Evolutionary conservation across 1,140 invertebrate genomes (phyloP), one percentile per base, ranked within the genome.

Genomic region (Trissolcus basalis): DNA sequence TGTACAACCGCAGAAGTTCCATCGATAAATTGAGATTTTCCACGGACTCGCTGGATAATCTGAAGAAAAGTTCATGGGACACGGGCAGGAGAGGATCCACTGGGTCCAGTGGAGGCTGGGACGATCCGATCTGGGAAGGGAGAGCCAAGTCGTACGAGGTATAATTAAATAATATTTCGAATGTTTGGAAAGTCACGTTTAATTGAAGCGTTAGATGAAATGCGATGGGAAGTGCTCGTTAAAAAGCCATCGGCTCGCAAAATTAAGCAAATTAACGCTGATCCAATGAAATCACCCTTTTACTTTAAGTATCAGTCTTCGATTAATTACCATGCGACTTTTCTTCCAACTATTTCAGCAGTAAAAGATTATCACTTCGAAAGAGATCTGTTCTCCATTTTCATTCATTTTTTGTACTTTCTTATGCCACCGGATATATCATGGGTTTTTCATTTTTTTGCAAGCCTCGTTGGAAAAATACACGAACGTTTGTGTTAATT

Each of bases 21-120:
- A 89, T 89, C 48, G 90, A 91, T 39, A 89, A 87, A 39, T 86
- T 91, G 72, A 89, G 91, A 68, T 92, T 92, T 44, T 94, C 93
- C 0, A 91, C 91, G 4, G 93, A 94, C 83, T 94, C 93, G 0
- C 81, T 94, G 79, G 92, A 93, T 83, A 90, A 91, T 47, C 79
- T 85, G 27, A 91, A 92, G 85, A 90, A 92, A 59, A 90, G 91
- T 75, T 91, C 91, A 8, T 94, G 92, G 92, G 93, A 94, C 77
- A 87, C 91, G 5, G 90, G 89, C 19, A 86, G 92, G 32, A 84
- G 91, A 63, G 90, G 91, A 9, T 92, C 91, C 15, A 89, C 90
- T 0, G 89, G 89, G 2, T 90, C 90, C 8, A 90, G 88, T 2
- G 89, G 90, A 19, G 89, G 90, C 35, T 91, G 89, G 88, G 90